Evolutionary conservation across 1,140 invertebrate species (phyloP), one percentile per base, ranked within the genome.

Genomic region (Adoxophyes honmai): DNA sequence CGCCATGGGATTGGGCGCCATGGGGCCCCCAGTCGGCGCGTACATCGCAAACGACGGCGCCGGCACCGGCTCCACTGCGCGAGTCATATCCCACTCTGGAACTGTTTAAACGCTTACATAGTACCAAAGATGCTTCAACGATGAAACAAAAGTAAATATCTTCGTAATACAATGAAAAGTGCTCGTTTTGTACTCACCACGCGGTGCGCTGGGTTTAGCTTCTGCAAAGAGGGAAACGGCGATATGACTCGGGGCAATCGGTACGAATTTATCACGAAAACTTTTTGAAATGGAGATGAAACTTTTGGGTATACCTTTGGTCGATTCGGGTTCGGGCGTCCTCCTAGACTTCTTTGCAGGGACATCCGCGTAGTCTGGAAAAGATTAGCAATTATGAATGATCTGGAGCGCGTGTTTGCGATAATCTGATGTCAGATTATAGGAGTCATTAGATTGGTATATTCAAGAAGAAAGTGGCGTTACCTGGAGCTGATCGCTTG

Each of bases 401-500:
- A 18, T 15, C 15, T 48, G n/a, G 2, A 3, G 21, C 6, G 21
- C 21, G 2, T 6, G 6, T 3, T 28, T 28, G 6, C 6, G 2
- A 3, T 28, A 28, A 3, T 28, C 6, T 28, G 21, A 28, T 28
- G 6, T 28, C 21, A n/a, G 21, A 28, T 28, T 6, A 28, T 6
- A 28, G 21, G 6, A 2, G 21, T 28, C 2, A 28, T 28, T 28
- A 28, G 6, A 3, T 28, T 6, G 6, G 21, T 28, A 28, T 11
- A 48, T 8, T 44, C 16, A 44, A 13, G 21, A 15, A 15, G 18
- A 21, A 10, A 10, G 16, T 48, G 18, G 10, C 18, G 11, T 82
- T 77, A 87, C 85, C 85, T 79, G 64, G 52, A 28, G 61, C 60
- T 1, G 52, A 36, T 39, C 73, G 66, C 62, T 81, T 81, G 59